Evolutionary conservation across 2,888 invertebrate genomes (phyloP), one percentile per base, ranked within the genome.

Genomic region (Theretra japonica): DNA sequence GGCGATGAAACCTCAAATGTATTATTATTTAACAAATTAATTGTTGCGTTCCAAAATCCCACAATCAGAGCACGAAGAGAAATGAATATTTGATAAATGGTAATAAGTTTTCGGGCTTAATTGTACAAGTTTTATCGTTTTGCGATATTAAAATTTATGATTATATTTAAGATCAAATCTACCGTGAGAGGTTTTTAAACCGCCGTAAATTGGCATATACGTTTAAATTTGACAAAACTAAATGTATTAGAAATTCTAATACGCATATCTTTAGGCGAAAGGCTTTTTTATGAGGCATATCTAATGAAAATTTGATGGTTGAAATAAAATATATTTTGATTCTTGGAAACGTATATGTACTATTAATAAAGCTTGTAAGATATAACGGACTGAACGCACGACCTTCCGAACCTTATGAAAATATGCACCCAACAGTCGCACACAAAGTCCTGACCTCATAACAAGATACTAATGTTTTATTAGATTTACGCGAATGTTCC

Each of bases 81-180:
- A 70, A 70, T 53, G 56, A 70, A 70, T 70, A 62, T 70, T 70
- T 70, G 53, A 70, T 62, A 70, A 70, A 60, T 53, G 59, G 28
- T 60, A 60, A 70, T 70, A 48, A 65, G 65, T 70, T 60, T 30
- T 70, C 33, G 33, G 23, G 60, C 62, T 62, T 65, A 70, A 70
- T 70, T 65, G 56, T 23, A 33, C 23, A 65, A 70, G 53, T 70
- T 70, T 70, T 65, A 65, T 65, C 62, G 28, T 65, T 70, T 65
- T 70, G 56, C 62, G 23, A 70, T 70, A 70, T 70, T 65, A 56
- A 65, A 70, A 70, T 62, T 70, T 21, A 65, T 65, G 41, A 25
- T 41, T 41, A 11, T 21, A 17, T 65, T 65, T 23, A 17, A 41
- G 65, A 65, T 65, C 23, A 23, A 41, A 65, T 65, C 48, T 65